Evolutionary conservation across 1,140 invertebrate genomes (phyloP), one percentile per base, ranked within the genome.

Genomic region (Lepeophtheirus salmonis): DNA sequence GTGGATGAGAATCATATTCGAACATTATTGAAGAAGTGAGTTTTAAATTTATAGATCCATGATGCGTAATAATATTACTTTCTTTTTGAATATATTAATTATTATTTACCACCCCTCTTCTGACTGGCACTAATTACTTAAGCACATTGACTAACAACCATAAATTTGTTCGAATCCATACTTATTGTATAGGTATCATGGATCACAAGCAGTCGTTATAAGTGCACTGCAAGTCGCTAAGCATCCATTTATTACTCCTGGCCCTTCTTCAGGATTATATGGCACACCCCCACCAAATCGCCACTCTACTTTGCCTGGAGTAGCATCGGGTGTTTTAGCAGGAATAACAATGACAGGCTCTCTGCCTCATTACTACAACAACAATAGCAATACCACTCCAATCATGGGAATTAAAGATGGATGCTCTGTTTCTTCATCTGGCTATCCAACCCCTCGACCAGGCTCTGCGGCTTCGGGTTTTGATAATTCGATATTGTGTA

Each of bases 191-290:
- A 87, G 85, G 75, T 88, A 88, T 73, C 86, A 91, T 73, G 88
- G 89, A 72, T 79, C 88, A 63, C 86, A 89, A 74, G 86, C 87
- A 63, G 81, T 91, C 65, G 88, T 91, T 25, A 84, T 91, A 71
- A 89, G 86, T 71, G 87, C 88, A 23, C 76, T 91, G 54, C 85
- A 91, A 77, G 86, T 90, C 57, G 87, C 90, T 70, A 89, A 89
- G 72, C 83, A 89, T 78, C 86, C 86, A 61, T 80, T 89, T 62
- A 83, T 81, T 50, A 86, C 84, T 54, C 85, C 85, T 22, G 86
- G 86, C 54, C 85, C 85, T 12, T 14, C 62, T 6, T 25, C 62
- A n/a, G 61, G 62, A 13, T 30, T 64, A 64, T n/a, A 41, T n/a
- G 30, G 30, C 56, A 66, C 80, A 64, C 80, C 80, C 1, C 80